Evolutionary conservation across 2,113 vertebrate species (phyloP).

Genomic region (Thymallus thymallus): DNA sequence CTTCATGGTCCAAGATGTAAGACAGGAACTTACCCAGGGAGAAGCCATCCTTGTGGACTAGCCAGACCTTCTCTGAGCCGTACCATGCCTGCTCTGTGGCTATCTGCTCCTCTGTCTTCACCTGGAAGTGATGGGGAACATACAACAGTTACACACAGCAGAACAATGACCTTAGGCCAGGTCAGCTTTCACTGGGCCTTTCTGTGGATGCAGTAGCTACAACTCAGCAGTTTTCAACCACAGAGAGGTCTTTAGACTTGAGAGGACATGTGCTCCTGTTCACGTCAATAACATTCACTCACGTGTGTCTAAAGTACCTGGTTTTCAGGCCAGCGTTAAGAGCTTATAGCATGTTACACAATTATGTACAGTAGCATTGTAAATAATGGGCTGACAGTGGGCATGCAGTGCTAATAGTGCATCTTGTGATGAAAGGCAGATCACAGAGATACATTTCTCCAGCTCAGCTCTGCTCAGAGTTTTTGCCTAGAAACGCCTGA

Average conservation of each 20-base stretch:
- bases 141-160: slow-evolving; percentile 10
- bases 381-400: too few relatives aligned
- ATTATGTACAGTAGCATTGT: too few relatives aligned
- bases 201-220: not conserved
- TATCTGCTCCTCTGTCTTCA: slow-evolving; percentile 95
- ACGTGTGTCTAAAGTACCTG: too few relatives aligned
- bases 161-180: not conserved
- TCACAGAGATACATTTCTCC: not conserved
- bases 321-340: too few relatives aligned
- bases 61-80: slow-evolving; percentile 95
- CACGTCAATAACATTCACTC: too few relatives aligned
- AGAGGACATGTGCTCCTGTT: too few relatives aligned
- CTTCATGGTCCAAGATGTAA: not conserved
- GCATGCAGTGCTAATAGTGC: not conserved
- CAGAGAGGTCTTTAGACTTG: too few relatives aligned
- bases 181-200: not conserved
- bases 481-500: not conserved
- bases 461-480: not conserved
- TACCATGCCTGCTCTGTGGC: slow-evolving; percentile 92
- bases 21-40: slow-evolving; percentile 81
- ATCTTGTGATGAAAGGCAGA: not conserved
- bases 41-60: slow-evolving; percentile 94
- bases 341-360: too few relatives aligned
- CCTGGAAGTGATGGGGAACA: slow-evolving; percentile 64
- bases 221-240: too few relatives aligned